phyloP scores from a whole-genome alignment of 2,797 vertebrate genomes.

The Tolypeutes matacus region DNA sequence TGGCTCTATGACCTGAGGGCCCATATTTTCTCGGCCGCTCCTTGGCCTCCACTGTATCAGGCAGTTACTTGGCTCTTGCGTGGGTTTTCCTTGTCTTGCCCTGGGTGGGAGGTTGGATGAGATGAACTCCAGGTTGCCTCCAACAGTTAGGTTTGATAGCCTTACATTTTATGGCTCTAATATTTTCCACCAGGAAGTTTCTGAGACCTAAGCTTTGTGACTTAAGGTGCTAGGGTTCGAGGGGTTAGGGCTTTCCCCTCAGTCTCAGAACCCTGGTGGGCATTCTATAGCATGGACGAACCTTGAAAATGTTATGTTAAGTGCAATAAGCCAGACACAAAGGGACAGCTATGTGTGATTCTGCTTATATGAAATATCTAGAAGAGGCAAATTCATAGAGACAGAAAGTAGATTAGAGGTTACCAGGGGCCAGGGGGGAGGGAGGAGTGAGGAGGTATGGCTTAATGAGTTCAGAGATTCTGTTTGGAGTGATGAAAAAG shows the following conservation, averaged over 20 bases:
- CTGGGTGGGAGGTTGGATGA: neutral
- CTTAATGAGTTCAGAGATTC: too few relatives aligned
- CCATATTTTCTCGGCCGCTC: rapidly evolving
- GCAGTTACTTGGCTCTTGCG: rapidly evolving
- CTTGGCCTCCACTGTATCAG: rapidly evolving
- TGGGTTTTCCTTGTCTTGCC: neutral
- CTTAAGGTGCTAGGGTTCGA: neutral
- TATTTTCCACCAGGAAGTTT: conserved; percentile 32
- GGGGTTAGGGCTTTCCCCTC: neutral
- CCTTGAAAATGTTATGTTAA: too few relatives aligned
- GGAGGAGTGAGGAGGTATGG: too few relatives aligned
- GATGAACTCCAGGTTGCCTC: neutral
- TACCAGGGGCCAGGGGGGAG: too few relatives aligned
- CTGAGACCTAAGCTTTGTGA: neutral
- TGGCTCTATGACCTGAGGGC: too few relatives aligned
- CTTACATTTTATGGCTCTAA: conserved; percentile 49
- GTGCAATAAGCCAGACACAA: too few relatives aligned
- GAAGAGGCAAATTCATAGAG: too few relatives aligned
- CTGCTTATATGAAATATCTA: too few relatives aligned
- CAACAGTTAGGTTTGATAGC: neutral
- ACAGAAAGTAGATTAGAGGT: too few relatives aligned
- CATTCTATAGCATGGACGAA: too few relatives aligned
- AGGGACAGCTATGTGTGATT: too few relatives aligned
- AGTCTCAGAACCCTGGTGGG: neutral
- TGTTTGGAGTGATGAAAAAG: too few relatives aligned